Conservation (phyloP, 2,888 invertebrate genomes). For the Callinectes sapidus region DNA sequence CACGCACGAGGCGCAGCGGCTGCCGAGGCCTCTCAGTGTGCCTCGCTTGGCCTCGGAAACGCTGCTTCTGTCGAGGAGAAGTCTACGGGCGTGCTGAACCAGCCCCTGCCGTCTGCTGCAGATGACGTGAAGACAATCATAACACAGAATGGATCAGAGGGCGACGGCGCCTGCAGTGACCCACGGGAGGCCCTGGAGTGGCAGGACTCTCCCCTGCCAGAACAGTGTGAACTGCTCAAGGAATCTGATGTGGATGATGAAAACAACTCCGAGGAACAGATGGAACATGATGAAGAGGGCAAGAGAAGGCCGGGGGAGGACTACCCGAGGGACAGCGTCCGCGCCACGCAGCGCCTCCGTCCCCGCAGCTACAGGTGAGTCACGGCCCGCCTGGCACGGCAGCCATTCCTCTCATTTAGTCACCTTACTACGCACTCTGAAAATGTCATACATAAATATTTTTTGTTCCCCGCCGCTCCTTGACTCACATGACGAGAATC, state of each 20-base stretch:
- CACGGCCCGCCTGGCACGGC: not conserved
- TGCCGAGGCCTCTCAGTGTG: not conserved
- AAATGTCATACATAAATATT: not conserved
- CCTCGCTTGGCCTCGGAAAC: not conserved
- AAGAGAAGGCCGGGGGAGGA: slow-evolving; percentile 14
- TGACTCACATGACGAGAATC: not conserved
- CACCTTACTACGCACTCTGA: not conserved
- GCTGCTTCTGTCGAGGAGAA: not conserved
- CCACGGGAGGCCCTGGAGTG: not conserved
- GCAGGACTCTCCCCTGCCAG: not conserved
- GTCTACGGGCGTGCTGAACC: not conserved
- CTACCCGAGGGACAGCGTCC: slow-evolving; percentile 49
- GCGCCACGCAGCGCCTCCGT: slow-evolving; percentile 60
- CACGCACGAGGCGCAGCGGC: not conserved
- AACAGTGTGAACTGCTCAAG: not conserved
- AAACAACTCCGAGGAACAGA: not conserved
- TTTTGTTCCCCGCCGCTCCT: not conserved
- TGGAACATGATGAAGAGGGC: not conserved
- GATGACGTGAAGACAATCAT: not conserved
- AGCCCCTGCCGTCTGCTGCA: not conserved
- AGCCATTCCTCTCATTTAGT: not conserved
- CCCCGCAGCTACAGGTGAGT: slow-evolving; percentile 65
- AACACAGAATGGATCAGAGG: not conserved
- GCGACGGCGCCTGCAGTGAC: not conserved
- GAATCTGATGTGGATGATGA: slow-evolving; percentile 32